Evolutionary conservation across 2,888 invertebrate genomes (phyloP).

Genomic region (Mythimna albipuncta): DNA sequence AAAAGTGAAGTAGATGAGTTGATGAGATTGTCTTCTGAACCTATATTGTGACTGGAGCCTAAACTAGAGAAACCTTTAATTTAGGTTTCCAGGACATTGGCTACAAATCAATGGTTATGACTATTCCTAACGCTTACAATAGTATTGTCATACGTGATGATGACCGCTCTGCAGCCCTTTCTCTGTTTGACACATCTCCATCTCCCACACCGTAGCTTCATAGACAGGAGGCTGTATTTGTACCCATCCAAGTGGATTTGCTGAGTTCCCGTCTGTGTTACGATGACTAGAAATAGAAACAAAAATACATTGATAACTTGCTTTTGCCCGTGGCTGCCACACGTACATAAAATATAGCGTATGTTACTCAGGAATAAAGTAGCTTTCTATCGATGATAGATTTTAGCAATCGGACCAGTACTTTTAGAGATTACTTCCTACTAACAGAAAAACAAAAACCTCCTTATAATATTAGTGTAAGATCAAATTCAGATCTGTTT

Average conservation of each 20-base stretch:
- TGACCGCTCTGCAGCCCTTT: constrained; percentile 65
- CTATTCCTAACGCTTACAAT: constrained; percentile 19
- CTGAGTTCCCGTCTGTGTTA: constrained; percentile 55
- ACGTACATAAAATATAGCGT: no score
- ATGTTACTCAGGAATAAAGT: no score
- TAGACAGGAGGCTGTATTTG: constrained; percentile 55
- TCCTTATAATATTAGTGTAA: no score
- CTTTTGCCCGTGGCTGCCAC: no score
- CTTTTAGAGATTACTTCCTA: no score
- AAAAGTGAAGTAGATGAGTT: no score
- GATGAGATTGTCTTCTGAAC: no score
- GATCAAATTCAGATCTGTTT: neutral
- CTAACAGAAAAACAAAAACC: no score
- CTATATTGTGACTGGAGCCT: no score
- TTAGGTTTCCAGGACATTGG: neutral
- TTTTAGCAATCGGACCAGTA: no score
- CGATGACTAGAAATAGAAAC: constrained; percentile 10
- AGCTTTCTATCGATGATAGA: no score
- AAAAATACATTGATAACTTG: neutral
- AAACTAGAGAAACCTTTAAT: no score
- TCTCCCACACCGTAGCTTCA: constrained; percentile 41
- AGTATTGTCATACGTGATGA: constrained; percentile 17
- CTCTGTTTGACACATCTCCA: constrained; percentile 66
- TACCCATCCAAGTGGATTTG: constrained; percentile 61
- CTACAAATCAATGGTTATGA: constrained; percentile 33